Base-by-base conservation (phyloP, 2,113 vertebrate species). In the Oriolus oriolus region DNA sequence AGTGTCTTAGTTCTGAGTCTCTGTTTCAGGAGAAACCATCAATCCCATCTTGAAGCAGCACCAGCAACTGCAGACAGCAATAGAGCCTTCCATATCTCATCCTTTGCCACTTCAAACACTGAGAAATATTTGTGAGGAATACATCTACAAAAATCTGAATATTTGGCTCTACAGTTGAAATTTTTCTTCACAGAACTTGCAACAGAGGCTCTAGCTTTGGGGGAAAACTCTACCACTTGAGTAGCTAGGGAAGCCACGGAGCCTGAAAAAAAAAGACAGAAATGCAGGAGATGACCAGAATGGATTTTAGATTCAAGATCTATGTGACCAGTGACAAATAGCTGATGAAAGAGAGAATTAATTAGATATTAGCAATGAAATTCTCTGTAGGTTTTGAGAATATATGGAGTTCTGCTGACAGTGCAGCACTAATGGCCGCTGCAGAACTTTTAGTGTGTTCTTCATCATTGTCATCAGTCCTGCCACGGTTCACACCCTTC, bases 211-310 rank as follows among this genome's bases (percentile, higher is more conserved):
- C n/a, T 54, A 37, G 33, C 16, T 12, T 11, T 47, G 20, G 23
- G 13, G 23, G 23, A 68, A 73, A 56, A 2, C 0, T 8, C 7
- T 3, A 44, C 17, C 2, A 70, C 7, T 45, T 1, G 5, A 56
- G 18, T 4, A 74, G 33, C 31, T 16, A 57, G 13, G 12, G 9
- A 41, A 33, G 23, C 15, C 54, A 76, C 54, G 75, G 22, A 57
- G 4, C 5, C 21, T 68, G n/a, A 39, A 52, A 50, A 66, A 42
- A 57, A 6, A 7, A 31, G 8, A 56, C 5, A 73, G 13, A 53
- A 84, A 47, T n/a, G 1, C 16, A 75, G 8, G 13, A 42, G 10
- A 42, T 50, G 30, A 16, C 4, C 13, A 54, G 21, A 54, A 27
- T 27, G 1, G 4, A 8, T 87, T 87, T 74, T 28, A 74, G n/a